phyloP scores from a whole-genome alignment of 1,140 invertebrate species.

The Pogonomyrmex barbatus region DNA sequence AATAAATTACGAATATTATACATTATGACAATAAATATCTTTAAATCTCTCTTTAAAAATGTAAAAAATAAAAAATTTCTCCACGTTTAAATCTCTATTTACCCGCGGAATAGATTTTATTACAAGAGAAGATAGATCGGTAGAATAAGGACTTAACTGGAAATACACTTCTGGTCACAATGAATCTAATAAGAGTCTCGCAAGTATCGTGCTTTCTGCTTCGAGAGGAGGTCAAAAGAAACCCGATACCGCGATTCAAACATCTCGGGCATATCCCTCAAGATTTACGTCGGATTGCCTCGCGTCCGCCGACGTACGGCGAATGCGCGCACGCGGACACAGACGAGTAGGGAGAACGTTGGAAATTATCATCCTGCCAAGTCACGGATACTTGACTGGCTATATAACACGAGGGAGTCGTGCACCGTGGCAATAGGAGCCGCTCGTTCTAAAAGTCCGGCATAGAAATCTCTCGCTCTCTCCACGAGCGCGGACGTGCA shows the following conservation, averaged over 20 bases:
- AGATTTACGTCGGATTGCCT: conserved; percentile 32
- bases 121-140: background rate
- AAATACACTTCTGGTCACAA: background rate
- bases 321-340: conserved; percentile 23
- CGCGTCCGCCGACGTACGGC: background rate
- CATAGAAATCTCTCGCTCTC: conserved; percentile 65
- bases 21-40: too few relatives aligned
- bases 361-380: conserved; percentile 73
- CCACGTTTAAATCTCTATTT: background rate
- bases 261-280: conserved; percentile 18
- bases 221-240: background rate
- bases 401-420: conserved; percentile 64
- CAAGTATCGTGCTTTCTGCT: background rate
- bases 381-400: conserved; percentile 75
- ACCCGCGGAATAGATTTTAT: background rate
- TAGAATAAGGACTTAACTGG: background rate
- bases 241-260: conserved; percentile 26
- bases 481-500: conserved; percentile 16
- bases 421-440: conserved; percentile 63
- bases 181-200: conserved; percentile 23
- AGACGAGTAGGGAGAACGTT: conserved; percentile 71
- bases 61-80: background rate
- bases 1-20: too few relatives aligned
- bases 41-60: too few relatives aligned
- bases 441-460: conserved; percentile 58